phyloP scores from a whole-genome alignment of 2,888 invertebrate genomes.

The Busseola fusca region DNA sequence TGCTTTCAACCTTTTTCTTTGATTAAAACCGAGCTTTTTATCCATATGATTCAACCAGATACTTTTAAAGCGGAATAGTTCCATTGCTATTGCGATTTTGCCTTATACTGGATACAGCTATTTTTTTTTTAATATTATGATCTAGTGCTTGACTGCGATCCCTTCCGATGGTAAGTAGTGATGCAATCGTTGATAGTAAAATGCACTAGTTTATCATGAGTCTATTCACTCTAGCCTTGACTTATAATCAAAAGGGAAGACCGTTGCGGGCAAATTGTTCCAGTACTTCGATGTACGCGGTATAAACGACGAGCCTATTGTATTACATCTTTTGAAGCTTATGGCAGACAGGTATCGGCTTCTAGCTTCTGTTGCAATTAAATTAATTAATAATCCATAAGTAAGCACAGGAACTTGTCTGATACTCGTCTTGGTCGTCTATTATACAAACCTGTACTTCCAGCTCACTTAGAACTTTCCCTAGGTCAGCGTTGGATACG shows the following conservation, averaged over 20 bases:
- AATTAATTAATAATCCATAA: constrained; percentile 12
- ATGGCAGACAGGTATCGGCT: background rate
- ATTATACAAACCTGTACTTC: constrained; percentile 20
- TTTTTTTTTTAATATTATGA: too few relatives aligned
- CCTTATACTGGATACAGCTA: background rate
- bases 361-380: background rate
- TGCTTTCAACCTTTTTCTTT: background rate
- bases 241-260: too few relatives aligned
- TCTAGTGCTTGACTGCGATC: too few relatives aligned
- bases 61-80: background rate
- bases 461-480: constrained; percentile 26
- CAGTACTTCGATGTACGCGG: too few relatives aligned
- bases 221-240: too few relatives aligned
- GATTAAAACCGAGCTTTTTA: background rate
- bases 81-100: background rate
- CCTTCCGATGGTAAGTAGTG: too few relatives aligned
- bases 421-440: background rate
- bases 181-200: too few relatives aligned
- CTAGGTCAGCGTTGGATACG: constrained; percentile 9
- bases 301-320: too few relatives aligned
- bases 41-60: background rate
- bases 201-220: too few relatives aligned
- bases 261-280: too few relatives aligned
- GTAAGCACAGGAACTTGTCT: background rate
- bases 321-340: background rate